Evolutionary conservation across 2,113 vertebrate species (phyloP).

Genomic region (Myanophis thanlyinensis): DNA sequence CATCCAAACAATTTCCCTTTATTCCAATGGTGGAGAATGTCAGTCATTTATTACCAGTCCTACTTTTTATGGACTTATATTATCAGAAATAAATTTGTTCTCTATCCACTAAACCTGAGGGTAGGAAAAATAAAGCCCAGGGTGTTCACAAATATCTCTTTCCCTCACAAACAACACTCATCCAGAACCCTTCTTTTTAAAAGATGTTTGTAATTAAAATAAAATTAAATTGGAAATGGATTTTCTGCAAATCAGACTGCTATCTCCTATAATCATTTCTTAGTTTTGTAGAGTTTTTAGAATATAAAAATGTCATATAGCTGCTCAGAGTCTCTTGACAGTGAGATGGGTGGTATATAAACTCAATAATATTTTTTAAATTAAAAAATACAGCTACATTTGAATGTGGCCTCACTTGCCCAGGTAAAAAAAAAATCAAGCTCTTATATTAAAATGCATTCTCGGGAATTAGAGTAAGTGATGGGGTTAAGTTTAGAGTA

Average conservation of each 20-base stretch:
- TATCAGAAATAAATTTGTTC: background rate
- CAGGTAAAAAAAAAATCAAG: no score
- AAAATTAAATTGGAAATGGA: background rate
- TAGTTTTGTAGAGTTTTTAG: background rate
- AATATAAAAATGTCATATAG: background rate
- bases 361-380: no score
- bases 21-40: background rate
- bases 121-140: background rate
- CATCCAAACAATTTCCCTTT: background rate
- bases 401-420: no score
- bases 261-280: background rate
- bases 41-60: background rate
- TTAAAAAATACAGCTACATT: background rate
- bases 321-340: no score
- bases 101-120: background rate
- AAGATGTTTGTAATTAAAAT: background rate
- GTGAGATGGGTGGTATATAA: no score
- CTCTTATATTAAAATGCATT: no score
- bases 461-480: no score
- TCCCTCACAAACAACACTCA: background rate
- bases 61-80: background rate
- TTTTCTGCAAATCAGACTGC: background rate
- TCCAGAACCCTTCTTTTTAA: background rate
- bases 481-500: no score
- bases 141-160: background rate